These are phyloP conservation scores for Cotesia chilonis DNA, from an alignment of 1,140 invertebrate species.

Conservation along the genomic window DNA sequence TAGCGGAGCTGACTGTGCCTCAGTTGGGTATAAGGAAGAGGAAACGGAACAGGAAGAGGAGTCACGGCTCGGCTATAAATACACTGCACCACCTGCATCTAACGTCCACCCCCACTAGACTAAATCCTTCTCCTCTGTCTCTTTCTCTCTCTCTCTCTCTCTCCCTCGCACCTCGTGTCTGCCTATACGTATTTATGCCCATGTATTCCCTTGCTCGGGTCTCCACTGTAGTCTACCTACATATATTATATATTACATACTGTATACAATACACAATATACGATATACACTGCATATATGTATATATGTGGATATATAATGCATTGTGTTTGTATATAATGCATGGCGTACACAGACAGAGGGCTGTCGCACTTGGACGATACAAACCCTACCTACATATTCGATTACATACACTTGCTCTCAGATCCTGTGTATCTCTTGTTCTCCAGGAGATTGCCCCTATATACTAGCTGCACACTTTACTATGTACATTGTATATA, in stretches of 20 bases:
- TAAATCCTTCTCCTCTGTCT: slow-evolving; percentile 15
- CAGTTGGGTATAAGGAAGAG: slow-evolving; percentile 23
- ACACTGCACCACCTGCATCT: slow-evolving; percentile 62
- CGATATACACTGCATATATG: neutral
- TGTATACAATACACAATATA: too few species aligned
- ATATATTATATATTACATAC: neutral
- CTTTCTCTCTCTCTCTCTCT: neutral
- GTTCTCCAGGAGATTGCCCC: slow-evolving; percentile 27
- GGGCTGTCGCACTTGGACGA: slow-evolving; percentile 30
- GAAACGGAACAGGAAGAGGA: slow-evolving; percentile 57
- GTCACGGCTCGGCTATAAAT: slow-evolving; percentile 65
- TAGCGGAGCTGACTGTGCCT: neutral
- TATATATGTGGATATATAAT: slow-evolving; percentile 1
- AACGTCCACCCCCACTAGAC: slow-evolving; percentile 59
- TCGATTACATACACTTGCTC: slow-evolving; percentile 32
- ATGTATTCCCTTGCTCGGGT: neutral
- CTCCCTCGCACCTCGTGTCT: slow-evolving; percentile 2
- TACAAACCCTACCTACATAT: slow-evolving; percentile 23
- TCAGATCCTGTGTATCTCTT: slow-evolving; percentile 1
- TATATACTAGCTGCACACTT: slow-evolving; percentile 22
- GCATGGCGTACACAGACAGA: slow-evolving; percentile 13
- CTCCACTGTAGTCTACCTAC: slow-evolving; percentile 2
- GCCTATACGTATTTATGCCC: neutral
- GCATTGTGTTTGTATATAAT: slow-evolving; percentile 19
- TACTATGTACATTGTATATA: slow-evolving; percentile 5